Base-by-base conservation (phyloP, 2,797 vertebrate genomes). In the Taenioides sp. region DNA sequence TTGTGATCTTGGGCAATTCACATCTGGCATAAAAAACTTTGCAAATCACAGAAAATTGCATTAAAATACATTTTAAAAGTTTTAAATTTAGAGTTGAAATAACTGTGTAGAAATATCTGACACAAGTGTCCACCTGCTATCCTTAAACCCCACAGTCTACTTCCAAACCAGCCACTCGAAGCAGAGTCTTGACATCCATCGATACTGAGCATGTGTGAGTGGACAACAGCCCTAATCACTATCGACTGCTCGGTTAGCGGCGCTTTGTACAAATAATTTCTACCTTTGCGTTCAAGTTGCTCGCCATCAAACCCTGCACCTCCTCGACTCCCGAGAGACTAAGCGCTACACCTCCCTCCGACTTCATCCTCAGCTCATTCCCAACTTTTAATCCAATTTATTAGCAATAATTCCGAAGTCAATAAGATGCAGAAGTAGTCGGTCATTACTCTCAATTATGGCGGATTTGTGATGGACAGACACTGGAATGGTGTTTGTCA, bases 361-460 rank as follows among this genome's bases (percentile, higher is more conserved):
- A 87, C 82, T 90, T 88, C 79, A 85, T 84, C 71, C 65, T 67
- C 66, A 65, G 73, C 85, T 87, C 71, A 74, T 90, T 89, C 28
- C 83, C 2, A 84, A 89, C 86, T 89, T 90, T 89, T 88, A 86
- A 91, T 91, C 79, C 11, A 40, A 88, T 91, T 88, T 75, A 86
- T 84, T 80, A 79, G 60, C 86, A 78, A 88, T 86, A 84, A 91
- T 84, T 84, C 78, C 76, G 77, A 87, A 87, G 88, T 92, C 89
- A 91, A 86, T 91, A 90, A 89, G 82, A 86, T 81, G 64, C 76
- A 77, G 73, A 84, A 64, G 64, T 74, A 84, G 77, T 76, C 72
- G 43, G 76, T 50, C 89, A 92, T 91, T 90, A 90, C 76, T 92
- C 87, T 90, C 80, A 77, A 89, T 91, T 89, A 89, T 71, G 82